phyloP scores from a whole-genome alignment of 2,113 vertebrate species.

The Lagopus leucura region DNA sequence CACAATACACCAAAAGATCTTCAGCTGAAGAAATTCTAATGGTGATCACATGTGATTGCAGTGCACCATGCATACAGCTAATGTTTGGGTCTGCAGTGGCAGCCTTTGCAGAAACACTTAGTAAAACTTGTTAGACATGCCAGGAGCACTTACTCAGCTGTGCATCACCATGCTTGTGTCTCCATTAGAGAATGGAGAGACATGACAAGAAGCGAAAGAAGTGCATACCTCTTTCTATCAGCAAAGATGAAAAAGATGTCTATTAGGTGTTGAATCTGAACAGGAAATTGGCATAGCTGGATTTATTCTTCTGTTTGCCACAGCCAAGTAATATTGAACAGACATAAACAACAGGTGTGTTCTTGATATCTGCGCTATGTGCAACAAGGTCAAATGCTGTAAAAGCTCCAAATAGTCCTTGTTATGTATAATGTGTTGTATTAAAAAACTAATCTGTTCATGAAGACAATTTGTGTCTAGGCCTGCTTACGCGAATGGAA shows the following conservation, averaged over 20 bases:
- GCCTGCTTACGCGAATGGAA: background rate
- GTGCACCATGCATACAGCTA: background rate
- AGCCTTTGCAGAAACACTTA: background rate
- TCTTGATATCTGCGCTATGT: background rate
- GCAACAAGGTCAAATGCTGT: background rate
- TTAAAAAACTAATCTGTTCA: background rate
- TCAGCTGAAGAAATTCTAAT: background rate
- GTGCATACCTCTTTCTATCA: fast-evolving
- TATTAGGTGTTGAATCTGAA: background rate
- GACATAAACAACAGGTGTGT: slow-evolving; percentile 26
- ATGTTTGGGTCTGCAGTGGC: fast-evolving
- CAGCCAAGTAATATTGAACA: slow-evolving; percentile 18
- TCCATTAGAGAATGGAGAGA: background rate
- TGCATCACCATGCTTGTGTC: background rate
- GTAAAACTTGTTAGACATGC: background rate
- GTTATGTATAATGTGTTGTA: background rate
- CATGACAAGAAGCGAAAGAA: background rate
- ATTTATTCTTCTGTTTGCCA: background rate
- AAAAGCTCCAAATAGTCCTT: slow-evolving; percentile 15
- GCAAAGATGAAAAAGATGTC: background rate
- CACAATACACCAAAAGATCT: background rate
- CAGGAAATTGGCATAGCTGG: background rate
- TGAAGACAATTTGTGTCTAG: background rate
- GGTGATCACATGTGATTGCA: background rate
- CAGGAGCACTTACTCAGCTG: background rate